phyloP scores from a whole-genome alignment of 2,113 vertebrate genomes.

The Vidua chalybeata region DNA sequence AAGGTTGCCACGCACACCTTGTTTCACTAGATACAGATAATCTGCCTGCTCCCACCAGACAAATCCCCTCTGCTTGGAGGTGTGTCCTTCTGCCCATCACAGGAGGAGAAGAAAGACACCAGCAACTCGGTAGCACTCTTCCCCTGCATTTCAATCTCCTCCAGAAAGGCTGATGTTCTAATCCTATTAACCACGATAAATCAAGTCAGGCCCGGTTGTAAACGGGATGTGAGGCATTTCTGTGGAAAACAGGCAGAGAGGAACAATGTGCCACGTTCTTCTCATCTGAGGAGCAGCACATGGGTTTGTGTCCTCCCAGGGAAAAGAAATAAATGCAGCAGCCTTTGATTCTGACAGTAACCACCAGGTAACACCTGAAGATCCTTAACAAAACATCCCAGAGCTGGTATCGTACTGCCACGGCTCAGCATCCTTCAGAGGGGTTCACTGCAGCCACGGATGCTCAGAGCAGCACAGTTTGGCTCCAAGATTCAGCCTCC shows the following conservation, averaged over 20 bases:
- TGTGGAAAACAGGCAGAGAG: constrained; percentile 27
- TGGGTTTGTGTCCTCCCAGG: neutral
- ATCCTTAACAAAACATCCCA: neutral
- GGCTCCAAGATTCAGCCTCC: neutral
- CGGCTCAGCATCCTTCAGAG: neutral
- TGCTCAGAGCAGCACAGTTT: neutral
- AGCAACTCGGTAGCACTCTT: constrained; percentile 49
- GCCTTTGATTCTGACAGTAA: constrained; percentile 18
- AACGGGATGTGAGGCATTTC: constrained; percentile 12
- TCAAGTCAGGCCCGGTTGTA: constrained; percentile 60
- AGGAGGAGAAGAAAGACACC: constrained; percentile 65
- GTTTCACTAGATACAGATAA: constrained; percentile 73
- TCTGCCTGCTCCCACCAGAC: constrained; percentile 63
- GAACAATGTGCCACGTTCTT: neutral
- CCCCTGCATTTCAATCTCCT: constrained; percentile 63
- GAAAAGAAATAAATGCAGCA: neutral
- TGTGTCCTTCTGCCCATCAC: constrained; percentile 66
- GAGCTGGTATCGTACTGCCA: neutral
- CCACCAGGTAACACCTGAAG: neutral
- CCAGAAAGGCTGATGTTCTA: constrained; percentile 68
- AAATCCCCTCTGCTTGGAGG: constrained; percentile 73
- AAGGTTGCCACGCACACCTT: constrained; percentile 68
- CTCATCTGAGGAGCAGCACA: neutral
- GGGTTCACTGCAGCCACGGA: neutral
- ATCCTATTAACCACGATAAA: constrained; percentile 76